phyloP scores from a whole-genome alignment of 2,113 vertebrate species.

The Bungarus multicinctus region DNA sequence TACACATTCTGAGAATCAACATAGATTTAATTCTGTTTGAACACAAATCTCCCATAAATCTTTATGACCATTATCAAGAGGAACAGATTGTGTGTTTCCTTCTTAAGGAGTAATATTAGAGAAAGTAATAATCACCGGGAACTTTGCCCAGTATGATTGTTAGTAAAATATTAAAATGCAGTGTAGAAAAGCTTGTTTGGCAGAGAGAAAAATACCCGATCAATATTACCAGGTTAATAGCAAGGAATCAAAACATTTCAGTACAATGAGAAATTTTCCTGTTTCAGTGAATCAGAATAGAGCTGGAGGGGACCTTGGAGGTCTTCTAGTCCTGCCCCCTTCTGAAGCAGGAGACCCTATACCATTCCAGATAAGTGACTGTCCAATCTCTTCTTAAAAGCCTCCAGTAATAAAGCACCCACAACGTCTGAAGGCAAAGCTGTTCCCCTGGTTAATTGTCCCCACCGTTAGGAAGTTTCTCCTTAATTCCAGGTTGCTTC shows the following conservation, averaged over 20 bases:
- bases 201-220: background rate
- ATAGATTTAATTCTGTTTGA: conserved; percentile 39
- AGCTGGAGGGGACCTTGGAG: background rate
- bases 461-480: no score
- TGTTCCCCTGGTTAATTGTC: no score
- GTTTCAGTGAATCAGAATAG: background rate
- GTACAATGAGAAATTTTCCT: background rate
- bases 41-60: conserved; percentile 16
- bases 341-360: no score
- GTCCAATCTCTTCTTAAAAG: no score
- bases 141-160: conserved; percentile 51
- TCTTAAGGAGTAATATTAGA: conserved; percentile 32
- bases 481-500: no score
- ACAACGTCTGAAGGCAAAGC: no score
- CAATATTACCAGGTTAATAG: background rate
- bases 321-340: background rate
- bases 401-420: no score
- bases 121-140: conserved; percentile 43
- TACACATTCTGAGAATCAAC: conserved; percentile 30
- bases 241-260: background rate
- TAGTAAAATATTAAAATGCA: conserved; percentile 49
- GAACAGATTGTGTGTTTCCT: conserved; percentile 29
- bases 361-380: no score
- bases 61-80: conserved; percentile 53
- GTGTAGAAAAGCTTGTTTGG: conserved; percentile 19